These are phyloP conservation scores for Salvator merianae DNA, from an alignment of 2,113 vertebrate species.

Conservation along the genomic window DNA sequence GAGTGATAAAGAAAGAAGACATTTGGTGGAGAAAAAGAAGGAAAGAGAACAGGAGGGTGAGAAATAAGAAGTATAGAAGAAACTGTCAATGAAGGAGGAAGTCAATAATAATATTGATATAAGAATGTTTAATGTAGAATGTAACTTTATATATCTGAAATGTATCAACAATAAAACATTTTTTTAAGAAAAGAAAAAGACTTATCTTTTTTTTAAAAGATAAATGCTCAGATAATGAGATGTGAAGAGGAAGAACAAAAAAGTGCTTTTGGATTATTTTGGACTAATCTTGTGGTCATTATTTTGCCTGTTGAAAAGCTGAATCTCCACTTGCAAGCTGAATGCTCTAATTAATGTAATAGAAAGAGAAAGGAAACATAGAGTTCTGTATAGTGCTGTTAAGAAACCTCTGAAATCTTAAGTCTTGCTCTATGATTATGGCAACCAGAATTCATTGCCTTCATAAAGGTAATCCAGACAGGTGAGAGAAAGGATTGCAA, in stretches of 20 bases:
- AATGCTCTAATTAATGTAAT: background rate
- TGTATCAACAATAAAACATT: too few relatives aligned
- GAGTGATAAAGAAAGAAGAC: too few relatives aligned
- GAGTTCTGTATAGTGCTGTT: background rate
- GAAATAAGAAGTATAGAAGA: too few relatives aligned
- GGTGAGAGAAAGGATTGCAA: background rate
- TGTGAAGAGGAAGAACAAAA: background rate
- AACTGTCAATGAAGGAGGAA: too few relatives aligned
- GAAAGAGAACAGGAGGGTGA: too few relatives aligned
- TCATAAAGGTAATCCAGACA: background rate
- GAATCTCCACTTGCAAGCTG: background rate
- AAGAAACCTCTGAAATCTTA: background rate
- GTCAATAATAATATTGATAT: too few relatives aligned
- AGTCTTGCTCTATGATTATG: background rate
- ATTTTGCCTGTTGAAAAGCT: background rate
- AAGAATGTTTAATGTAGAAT: too few relatives aligned
- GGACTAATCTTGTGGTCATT: background rate
- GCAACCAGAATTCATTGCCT: background rate
- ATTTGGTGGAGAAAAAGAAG: too few relatives aligned
- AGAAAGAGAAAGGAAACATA: too few relatives aligned
- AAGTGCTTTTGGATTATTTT: background rate
- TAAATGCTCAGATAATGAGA: background rate
- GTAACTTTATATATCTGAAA: too few relatives aligned
- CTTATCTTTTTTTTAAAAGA: background rate
- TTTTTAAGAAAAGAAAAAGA: too few relatives aligned